Conservation (phyloP, 2,888 invertebrate genomes). For the Tinea pellionella region DNA sequence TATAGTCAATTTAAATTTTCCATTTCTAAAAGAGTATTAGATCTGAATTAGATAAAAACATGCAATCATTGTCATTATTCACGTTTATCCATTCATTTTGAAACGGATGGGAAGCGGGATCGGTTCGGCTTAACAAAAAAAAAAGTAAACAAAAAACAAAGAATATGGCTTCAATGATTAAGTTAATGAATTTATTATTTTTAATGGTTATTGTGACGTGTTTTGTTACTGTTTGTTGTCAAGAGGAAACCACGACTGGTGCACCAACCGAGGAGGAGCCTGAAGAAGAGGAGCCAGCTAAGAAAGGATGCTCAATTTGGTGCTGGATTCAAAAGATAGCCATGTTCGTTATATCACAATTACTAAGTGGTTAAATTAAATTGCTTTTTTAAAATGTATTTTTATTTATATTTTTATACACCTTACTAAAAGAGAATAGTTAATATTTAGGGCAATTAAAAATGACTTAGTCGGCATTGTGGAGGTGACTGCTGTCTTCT, state of each 20-base stretch:
- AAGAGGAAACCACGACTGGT: conserved; percentile 6
- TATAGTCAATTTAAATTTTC: neutral
- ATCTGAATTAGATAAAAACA: neutral
- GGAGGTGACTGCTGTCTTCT: too few relatives aligned
- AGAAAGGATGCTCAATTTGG: conserved; percentile 59
- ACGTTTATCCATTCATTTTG: neutral
- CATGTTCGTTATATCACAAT: conserved; percentile 59
- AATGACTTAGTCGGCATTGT: too few relatives aligned
- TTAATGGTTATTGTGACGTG: neutral
- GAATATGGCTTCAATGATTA: neutral
- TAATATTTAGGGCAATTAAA: too few relatives aligned
- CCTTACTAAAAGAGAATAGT: too few relatives aligned
- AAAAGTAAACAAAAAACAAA: neutral
- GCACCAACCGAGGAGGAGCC: conserved; percentile 31
- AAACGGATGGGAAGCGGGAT: neutral
- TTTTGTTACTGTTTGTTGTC: neutral
- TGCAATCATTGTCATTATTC: neutral
- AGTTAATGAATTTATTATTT: neutral
- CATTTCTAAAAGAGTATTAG: neutral
- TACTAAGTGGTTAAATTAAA: conserved; percentile 37
- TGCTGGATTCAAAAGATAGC: conserved; percentile 66
- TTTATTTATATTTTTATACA: neutral
- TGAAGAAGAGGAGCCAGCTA: conserved; percentile 47
- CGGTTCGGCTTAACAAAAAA: neutral
- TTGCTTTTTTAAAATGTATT: neutral